Conservation (phyloP, 2,888 invertebrate species). For the Deroplatys truncata region DNA sequence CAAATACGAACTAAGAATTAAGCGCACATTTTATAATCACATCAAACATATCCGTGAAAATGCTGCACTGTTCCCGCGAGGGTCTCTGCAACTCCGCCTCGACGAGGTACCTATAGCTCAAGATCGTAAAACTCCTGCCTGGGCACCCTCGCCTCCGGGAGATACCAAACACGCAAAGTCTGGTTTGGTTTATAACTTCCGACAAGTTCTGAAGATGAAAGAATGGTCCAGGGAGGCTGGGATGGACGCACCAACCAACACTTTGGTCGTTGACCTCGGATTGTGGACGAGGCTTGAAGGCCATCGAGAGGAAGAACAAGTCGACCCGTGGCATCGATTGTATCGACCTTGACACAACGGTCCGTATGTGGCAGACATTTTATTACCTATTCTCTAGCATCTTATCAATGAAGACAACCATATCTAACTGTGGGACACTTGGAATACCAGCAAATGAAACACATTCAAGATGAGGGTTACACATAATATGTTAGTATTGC, state of each 20-base stretch:
- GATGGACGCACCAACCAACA: not conserved
- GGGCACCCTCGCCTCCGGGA: not conserved
- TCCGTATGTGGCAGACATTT: not conserved
- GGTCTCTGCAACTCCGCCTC: not conserved
- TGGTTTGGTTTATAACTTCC: not conserved
- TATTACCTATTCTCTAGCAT: not conserved
- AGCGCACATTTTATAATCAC: too few species aligned
- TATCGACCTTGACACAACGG: not conserved
- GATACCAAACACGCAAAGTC: not conserved
- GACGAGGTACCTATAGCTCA: too few species aligned
- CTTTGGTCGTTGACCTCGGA: not conserved
- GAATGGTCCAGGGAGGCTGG: not conserved
- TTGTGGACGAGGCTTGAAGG: not conserved
- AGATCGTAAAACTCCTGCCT: too few species aligned
- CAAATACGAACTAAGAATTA: too few species aligned
- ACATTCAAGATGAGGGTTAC: too few species aligned
- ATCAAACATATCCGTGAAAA: too few species aligned
- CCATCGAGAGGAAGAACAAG: not conserved
- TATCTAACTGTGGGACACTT: too few species aligned
- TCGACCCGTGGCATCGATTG: not conserved
- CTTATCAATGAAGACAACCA: not conserved
- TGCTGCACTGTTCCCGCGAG: not conserved
- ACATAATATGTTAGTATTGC: too few species aligned
- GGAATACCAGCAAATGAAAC: too few species aligned
- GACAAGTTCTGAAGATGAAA: not conserved